Percentiles rank a stretch among this genome's conserved stretches.
phyloP scores from a whole-genome alignment of 2,113 vertebrate genomes.

The Gymnocephalus cernua region DNA sequence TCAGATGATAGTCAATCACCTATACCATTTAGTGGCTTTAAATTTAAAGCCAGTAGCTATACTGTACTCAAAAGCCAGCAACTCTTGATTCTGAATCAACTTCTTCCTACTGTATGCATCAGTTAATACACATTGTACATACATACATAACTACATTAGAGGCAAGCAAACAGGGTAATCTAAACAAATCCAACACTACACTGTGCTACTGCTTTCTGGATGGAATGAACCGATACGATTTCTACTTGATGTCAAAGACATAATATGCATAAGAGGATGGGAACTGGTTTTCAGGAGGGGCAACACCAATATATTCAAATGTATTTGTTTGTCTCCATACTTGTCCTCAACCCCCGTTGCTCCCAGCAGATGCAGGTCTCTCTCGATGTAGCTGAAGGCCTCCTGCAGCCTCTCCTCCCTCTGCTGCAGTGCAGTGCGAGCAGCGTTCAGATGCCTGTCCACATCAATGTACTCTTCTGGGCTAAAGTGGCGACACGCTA shows the following conservation, averaged over 20 bases:
- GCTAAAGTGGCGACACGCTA: constrained; percentile 93
- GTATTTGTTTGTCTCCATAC: constrained; percentile 77
- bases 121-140: not conserved
- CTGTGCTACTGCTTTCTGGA: not conserved
- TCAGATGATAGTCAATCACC: not conserved
- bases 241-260: not conserved
- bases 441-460: constrained; percentile 87
- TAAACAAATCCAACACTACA: not conserved
- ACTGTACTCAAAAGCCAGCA: not conserved
- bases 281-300: not conserved
- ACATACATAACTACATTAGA: not conserved
- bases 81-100: not conserved
- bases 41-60: not conserved
- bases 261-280: not conserved
- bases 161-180: not conserved
- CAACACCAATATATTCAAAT: constrained; percentile 16
- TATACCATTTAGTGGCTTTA: not conserved
- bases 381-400: constrained; percentile 92
- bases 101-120: not conserved
- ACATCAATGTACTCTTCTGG: constrained; percentile 90
- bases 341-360: constrained; percentile 98
- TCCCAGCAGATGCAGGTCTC: constrained; percentile 93
- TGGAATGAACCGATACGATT: not conserved
- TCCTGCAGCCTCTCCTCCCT: constrained; percentile 91
- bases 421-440: constrained; percentile 94